Evolutionary conservation across 2,797 vertebrate genomes (phyloP).

Genomic region (Falco biarmicus): DNA sequence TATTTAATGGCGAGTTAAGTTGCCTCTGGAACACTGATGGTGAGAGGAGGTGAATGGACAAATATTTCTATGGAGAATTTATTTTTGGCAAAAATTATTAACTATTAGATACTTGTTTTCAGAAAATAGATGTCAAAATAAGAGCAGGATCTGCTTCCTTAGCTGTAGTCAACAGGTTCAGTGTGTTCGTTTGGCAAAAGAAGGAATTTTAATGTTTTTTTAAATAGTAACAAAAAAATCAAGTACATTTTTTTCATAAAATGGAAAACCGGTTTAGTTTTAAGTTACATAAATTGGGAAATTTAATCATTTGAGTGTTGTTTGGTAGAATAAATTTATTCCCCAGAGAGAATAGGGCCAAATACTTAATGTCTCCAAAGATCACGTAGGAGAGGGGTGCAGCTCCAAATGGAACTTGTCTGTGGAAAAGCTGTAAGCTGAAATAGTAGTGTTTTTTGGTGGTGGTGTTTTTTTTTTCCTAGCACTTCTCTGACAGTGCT

Average conservation of each 20-base stretch:
- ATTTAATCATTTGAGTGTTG: neutral
- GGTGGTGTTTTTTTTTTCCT: neutral
- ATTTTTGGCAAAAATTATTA: neutral
- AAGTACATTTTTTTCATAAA: neutral
- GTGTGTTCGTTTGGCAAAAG: neutral
- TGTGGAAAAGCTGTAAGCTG: neutral
- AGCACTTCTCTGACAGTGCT: neutral
- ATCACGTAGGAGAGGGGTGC: neutral
- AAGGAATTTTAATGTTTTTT: neutral
- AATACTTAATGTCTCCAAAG: neutral
- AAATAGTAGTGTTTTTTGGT: neutral
- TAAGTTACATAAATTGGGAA: neutral
- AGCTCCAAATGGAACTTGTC: neutral
- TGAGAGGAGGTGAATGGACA: fast-evolving
- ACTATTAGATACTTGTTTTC: neutral
- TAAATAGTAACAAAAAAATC: neutral
- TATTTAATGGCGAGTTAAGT: neutral
- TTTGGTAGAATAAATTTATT: neutral
- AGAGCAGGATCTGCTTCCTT: neutral
- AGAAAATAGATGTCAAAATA: neutral
- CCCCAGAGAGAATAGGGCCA: neutral
- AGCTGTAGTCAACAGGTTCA: neutral
- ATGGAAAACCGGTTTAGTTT: neutral
- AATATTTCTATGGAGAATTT: neutral
- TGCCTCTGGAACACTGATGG: neutral